phyloP scores from a whole-genome alignment of 2,113 vertebrate genomes.

The Amia ocellicauda region DNA sequence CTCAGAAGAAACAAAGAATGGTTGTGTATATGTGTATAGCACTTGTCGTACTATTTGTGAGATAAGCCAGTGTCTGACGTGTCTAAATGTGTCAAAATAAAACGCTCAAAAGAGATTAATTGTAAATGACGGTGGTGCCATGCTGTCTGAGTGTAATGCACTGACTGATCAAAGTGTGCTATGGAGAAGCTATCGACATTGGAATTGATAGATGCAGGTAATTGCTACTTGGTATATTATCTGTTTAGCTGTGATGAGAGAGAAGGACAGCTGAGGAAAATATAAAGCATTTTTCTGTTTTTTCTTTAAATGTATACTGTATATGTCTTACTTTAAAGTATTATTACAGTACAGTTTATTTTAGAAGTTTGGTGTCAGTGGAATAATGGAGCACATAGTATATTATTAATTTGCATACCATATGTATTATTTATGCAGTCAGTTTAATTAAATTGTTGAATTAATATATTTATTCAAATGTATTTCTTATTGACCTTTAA shows the following conservation, averaged over 20 bases:
- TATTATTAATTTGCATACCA: too few species aligned
- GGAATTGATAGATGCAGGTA: conserved; percentile 52
- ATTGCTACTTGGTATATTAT: conserved; percentile 51
- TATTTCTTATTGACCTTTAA: too few species aligned
- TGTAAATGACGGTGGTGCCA: conserved; percentile 16
- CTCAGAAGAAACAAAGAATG: too few species aligned
- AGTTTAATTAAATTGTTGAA: too few species aligned
- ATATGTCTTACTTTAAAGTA: too few species aligned
- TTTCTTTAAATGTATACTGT: too few species aligned
- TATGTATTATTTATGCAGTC: too few species aligned
- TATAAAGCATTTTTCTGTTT: neutral
- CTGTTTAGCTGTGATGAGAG: conserved; percentile 35
- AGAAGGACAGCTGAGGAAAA: conserved; percentile 42
- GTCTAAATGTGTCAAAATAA: conserved; percentile 6
- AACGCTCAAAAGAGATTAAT: neutral
- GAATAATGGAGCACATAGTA: too few species aligned
- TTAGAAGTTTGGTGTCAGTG: too few species aligned
- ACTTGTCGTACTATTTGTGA: neutral
- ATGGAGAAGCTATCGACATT: conserved; percentile 50
- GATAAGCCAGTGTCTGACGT: neutral
- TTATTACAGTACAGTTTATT: too few species aligned
- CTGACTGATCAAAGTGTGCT: conserved; percentile 35
- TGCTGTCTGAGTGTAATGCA: conserved; percentile 38
- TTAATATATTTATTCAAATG: too few species aligned
- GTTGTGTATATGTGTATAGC: too few species aligned